Percentiles rank a stretch among this genome's conserved stretches.
Evolutionary conservation across 2,797 vertebrate species (phyloP).

Genomic region (Pipistrellus pipistrellus): DNA sequence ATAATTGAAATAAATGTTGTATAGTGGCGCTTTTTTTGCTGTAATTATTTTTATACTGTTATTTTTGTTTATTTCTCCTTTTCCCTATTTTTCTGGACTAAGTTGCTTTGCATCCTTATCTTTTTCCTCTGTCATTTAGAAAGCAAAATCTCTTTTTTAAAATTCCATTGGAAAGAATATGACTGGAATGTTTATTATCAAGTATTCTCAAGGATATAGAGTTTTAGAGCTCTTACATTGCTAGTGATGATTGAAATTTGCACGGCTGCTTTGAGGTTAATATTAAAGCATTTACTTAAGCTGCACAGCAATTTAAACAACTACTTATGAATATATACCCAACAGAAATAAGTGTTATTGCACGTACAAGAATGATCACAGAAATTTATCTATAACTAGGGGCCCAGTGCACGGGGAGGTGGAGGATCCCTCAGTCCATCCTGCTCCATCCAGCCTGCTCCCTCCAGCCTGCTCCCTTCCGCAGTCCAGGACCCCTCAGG

Average conservation of each 20-base stretch:
- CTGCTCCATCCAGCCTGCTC: too few species aligned
- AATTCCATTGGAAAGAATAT: conserved; percentile 29
- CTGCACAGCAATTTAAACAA: background rate
- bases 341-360: conserved; percentile 32
- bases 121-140: conserved; percentile 32
- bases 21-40: background rate
- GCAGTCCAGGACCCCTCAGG: too few species aligned
- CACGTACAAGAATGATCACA: background rate
- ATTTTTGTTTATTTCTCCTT: conserved; percentile 54
- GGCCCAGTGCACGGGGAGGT: too few species aligned
- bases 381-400: background rate
- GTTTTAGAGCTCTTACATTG: conserved; percentile 36
- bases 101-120: conserved; percentile 22
- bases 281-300: conserved; percentile 31
- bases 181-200: conserved; percentile 51
- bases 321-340: background rate
- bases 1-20: conserved; percentile 9
- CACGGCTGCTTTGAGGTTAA: background rate
- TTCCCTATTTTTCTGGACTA: conserved; percentile 17
- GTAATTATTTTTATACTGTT: conserved; percentile 2
- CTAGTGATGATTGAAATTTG: conserved; percentile 44
- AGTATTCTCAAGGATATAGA: conserved; percentile 19
- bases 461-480: too few species aligned
- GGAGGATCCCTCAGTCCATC: too few species aligned
- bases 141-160: background rate